Percentiles rank a stretch among this genome's conserved stretches.
phyloP scores from a whole-genome alignment of 2,113 vertebrate species.

The Plectropomus leopardus region DNA sequence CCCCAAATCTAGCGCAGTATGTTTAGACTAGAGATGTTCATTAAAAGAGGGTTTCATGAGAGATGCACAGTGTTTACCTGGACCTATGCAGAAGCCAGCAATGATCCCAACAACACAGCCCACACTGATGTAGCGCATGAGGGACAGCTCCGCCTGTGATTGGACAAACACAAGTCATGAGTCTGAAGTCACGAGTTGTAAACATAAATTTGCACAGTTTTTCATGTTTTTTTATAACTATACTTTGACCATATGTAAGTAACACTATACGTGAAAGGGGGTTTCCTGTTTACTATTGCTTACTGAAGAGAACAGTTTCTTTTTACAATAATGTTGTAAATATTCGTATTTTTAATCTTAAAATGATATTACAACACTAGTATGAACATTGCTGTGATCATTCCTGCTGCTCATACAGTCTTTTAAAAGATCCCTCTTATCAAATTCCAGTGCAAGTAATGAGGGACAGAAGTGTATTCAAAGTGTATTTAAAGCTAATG shows the following conservation, averaged over 20 bases:
- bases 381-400: background rate
- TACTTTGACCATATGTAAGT: background rate
- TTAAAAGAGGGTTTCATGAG: slow-evolving; percentile 3
- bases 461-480: background rate
- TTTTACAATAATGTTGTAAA: too few relatives aligned
- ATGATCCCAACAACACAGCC: slow-evolving; percentile 91
- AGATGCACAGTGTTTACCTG: slow-evolving; percentile 83
- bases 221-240: background rate
- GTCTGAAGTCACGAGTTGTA: slow-evolving; percentile 10
- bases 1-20: background rate
- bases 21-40: background rate
- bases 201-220: background rate
- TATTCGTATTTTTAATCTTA: too few relatives aligned
- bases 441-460: background rate
- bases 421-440: background rate
- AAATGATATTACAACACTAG: background rate
- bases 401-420: background rate
- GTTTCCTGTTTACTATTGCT: background rate
- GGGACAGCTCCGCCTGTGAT: slow-evolving; percentile 79
- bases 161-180: slow-evolving; percentile 49
- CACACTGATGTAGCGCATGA: slow-evolving; percentile 89
- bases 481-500: background rate
- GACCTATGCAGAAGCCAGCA: slow-evolving; percentile 93
- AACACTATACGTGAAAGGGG: too few relatives aligned
- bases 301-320: background rate